These are phyloP conservation scores for Byasa hedistus DNA, from an alignment of 2,888 invertebrate species.

Conservation along the genomic window DNA sequence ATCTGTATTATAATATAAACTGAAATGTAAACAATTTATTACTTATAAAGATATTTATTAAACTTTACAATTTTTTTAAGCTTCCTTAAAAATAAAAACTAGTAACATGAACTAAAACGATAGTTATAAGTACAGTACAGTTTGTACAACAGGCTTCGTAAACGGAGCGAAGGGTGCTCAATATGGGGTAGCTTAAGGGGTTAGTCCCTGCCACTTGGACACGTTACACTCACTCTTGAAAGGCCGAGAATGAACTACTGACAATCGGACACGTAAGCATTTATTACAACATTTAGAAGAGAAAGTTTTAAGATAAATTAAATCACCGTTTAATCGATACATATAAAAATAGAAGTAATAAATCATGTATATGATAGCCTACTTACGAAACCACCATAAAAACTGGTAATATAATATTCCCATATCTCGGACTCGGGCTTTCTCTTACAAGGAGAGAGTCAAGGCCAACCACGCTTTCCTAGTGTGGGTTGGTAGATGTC, in stretches of 20 bases:
- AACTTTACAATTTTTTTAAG: not conserved
- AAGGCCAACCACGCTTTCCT: too few species aligned
- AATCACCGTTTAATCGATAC: too few species aligned
- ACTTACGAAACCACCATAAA: too few species aligned
- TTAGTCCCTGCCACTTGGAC: slow-evolving; percentile 61
- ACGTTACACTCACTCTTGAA: slow-evolving; percentile 58
- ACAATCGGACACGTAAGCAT: not conserved
- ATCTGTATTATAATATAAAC: too few species aligned
- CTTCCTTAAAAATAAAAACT: not conserved
- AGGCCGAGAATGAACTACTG: slow-evolving; percentile 38
- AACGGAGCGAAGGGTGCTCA: slow-evolving; percentile 50
- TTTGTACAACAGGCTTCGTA: slow-evolving; percentile 20
- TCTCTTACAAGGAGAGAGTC: too few species aligned
- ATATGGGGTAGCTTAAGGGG: slow-evolving; percentile 50
- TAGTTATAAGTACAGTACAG: slow-evolving; percentile 4
- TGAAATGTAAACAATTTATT: too few species aligned
- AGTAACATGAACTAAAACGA: not conserved
- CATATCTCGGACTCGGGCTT: too few species aligned
- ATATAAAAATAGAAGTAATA: too few species aligned
- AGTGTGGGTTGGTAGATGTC: too few species aligned
- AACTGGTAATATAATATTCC: too few species aligned
- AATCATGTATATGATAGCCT: too few species aligned
- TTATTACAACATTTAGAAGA: not conserved
- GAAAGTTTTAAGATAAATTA: too few species aligned
- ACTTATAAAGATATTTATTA: not conserved